Evolutionary conservation across 2,113 vertebrate species (phyloP).

Genomic region (Balaenoptera acutorostrata): DNA sequence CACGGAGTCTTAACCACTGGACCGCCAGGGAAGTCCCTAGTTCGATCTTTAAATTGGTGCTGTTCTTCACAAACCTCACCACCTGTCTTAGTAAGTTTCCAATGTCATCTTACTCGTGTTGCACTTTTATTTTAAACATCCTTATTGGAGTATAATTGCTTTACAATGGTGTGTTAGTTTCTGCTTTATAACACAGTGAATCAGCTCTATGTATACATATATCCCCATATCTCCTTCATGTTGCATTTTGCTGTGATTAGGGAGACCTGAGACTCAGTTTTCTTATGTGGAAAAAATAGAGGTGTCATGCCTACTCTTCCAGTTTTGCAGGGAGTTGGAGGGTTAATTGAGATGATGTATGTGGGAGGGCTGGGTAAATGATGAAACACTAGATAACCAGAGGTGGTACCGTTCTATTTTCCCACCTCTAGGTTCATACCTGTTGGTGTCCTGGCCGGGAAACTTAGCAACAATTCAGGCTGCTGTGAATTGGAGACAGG

Average conservation of each 20-base stretch:
- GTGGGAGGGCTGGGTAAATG: not conserved
- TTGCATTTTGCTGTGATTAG: not conserved
- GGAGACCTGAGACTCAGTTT: not conserved
- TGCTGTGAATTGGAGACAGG: not conserved
- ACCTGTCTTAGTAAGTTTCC: not conserved
- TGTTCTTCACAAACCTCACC: not conserved
- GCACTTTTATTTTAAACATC: not conserved
- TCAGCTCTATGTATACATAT: too few relatives aligned
- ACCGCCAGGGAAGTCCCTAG: too few relatives aligned
- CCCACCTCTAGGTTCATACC: not conserved
- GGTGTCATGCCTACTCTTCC: not conserved
- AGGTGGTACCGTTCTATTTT: not conserved
- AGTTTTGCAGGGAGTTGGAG: not conserved
- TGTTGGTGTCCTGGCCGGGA: not conserved
- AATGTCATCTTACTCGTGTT: not conserved
- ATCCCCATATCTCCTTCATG: not conserved
- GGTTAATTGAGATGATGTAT: not conserved
- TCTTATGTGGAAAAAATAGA: not conserved
- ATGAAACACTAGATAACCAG: not conserved
- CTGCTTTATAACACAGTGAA: too few relatives aligned
- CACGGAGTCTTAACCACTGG: too few relatives aligned
- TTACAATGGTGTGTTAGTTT: too few relatives aligned
- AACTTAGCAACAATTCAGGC: not conserved
- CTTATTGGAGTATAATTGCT: too few relatives aligned
- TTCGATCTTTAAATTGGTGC: not conserved